phyloP scores from a whole-genome alignment of 2,797 vertebrate genomes.

The Neopelma chrysocephalum region DNA sequence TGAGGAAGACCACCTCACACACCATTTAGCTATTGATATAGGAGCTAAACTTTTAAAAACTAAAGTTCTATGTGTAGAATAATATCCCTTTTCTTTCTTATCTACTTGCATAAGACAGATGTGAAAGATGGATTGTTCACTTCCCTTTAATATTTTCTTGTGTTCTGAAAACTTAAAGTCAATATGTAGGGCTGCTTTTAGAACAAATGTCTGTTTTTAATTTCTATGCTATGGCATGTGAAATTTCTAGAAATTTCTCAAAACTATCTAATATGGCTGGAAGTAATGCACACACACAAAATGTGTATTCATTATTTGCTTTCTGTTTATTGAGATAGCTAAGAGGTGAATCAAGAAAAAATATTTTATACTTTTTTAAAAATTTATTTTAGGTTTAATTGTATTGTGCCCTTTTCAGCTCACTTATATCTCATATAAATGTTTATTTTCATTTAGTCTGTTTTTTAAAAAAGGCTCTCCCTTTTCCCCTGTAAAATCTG shows the following conservation, averaged over 20 bases:
- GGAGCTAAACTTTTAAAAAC: not conserved
- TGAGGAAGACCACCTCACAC: not conserved
- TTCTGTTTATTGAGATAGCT: not conserved
- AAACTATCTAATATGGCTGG: not conserved
- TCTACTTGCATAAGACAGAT: not conserved
- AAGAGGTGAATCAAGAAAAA: not conserved
- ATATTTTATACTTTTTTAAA: accelerated
- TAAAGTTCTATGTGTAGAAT: not conserved
- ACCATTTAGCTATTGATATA: not conserved
- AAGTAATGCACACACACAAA: not conserved
- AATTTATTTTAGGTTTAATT: not conserved
- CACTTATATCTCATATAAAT: not conserved
- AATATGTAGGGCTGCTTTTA: not conserved
- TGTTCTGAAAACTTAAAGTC: not conserved
- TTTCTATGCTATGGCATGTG: not conserved
- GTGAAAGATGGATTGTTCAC: not conserved
- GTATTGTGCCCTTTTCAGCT: not conserved
- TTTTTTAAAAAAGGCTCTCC: not conserved
- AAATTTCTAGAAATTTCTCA: not conserved
- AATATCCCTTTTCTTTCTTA: not conserved
- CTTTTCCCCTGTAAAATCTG: not conserved
- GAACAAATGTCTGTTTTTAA: not conserved
- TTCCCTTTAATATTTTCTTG: not conserved
- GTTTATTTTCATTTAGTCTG: not conserved
- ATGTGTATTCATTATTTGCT: not conserved